Evolutionary conservation across 2,113 vertebrate genomes (phyloP), one percentile per base, ranked within the genome.

Genomic region (Cyrtonyx montezumae): DNA sequence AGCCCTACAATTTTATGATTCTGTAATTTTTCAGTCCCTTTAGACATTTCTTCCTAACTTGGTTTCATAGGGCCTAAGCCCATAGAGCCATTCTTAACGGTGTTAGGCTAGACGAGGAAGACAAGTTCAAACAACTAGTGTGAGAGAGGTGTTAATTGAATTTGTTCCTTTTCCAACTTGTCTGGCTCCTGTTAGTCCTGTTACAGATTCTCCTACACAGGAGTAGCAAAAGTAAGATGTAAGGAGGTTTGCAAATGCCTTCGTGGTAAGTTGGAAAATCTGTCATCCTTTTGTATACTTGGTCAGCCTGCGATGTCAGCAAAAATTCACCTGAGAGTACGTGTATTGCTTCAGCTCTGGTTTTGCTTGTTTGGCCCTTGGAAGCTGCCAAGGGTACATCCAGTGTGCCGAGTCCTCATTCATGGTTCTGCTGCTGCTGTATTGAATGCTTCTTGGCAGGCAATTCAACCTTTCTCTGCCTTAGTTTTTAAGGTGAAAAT

Each of bases 301-400:
- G 5, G 40, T 3, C 0, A 6, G 28, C 34, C 45, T 79, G 0
- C 0, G 36, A 26, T 0, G 0, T 53, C 32, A 66, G 45, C 42
- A 25, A 65, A 84, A 79, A 62, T 62, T 43, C 45, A 87, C 18
- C 13, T 0, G 0, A 36, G 79, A 22, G 26, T 3, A 37, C 25
- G 7, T 13, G 4, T 23, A 4, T 42, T 55, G 43, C 49, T 16
- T 73, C 63, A 22, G 8, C 55, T 69, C 28, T 14, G 14, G 49
- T 43, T 82, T 30, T 73, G 45, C 59, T 89, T 62, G 26, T 76
- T 81, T 2, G 6, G 51, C 78, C 84, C 2, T 0, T 59, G 73
- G 81, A 90, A 90, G 58, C 42, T 94, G 84, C 74, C 48, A 42
- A 45, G 49, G 55, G 11, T 51, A 32, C 43, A 45, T 77, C 34